Conservation (phyloP, 37 sponge, comb jelly and placozoan species). For the Halisarca cf. caerulea region DNA sequence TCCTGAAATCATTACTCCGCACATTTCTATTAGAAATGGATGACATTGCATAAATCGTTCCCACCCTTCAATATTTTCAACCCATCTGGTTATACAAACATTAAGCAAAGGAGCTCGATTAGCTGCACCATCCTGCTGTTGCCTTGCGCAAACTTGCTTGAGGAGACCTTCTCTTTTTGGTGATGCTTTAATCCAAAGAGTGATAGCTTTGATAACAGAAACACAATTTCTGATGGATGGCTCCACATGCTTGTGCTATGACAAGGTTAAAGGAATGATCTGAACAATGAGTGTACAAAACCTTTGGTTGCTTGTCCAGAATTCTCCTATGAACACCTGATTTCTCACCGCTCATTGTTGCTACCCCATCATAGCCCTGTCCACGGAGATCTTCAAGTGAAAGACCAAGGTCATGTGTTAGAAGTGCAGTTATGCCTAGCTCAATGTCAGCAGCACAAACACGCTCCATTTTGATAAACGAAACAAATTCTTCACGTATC, state of each 20-base stretch:
- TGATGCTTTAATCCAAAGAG: slow-evolving; percentile 53
- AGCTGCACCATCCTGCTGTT: not conserved
- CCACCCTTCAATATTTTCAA: slow-evolving; percentile 68
- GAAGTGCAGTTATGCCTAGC: slow-evolving; percentile 35
- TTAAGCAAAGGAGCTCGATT: slow-evolving; percentile 43
- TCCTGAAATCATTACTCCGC: slow-evolving; percentile 53
- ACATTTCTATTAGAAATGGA: slow-evolving; percentile 57
- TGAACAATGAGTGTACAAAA: slow-evolving; percentile 56
- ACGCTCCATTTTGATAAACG: slow-evolving; percentile 49
- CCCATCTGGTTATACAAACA: slow-evolving; percentile 65
- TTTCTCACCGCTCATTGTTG: slow-evolving; percentile 70
- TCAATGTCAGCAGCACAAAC: slow-evolving; percentile 55
- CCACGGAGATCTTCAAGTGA: slow-evolving; percentile 51
- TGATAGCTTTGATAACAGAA: slow-evolving; percentile 37
- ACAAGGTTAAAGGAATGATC: slow-evolving; percentile 55
- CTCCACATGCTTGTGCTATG: slow-evolving; percentile 43
- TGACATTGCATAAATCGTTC: slow-evolving; percentile 44
- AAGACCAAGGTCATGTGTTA: slow-evolving; percentile 34
- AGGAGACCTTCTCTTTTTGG: slow-evolving; percentile 51
- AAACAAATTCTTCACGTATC: slow-evolving; percentile 50
- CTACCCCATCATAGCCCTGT: slow-evolving; percentile 67
- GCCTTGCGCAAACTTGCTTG: slow-evolving; percentile 13
- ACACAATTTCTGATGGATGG: slow-evolving; percentile 36
- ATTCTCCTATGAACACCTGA: slow-evolving; percentile 60
- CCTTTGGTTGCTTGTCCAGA: slow-evolving; percentile 55